phyloP scores from a whole-genome alignment of 2,797 vertebrate genomes.

The Lepilemur septentrionalis region DNA sequence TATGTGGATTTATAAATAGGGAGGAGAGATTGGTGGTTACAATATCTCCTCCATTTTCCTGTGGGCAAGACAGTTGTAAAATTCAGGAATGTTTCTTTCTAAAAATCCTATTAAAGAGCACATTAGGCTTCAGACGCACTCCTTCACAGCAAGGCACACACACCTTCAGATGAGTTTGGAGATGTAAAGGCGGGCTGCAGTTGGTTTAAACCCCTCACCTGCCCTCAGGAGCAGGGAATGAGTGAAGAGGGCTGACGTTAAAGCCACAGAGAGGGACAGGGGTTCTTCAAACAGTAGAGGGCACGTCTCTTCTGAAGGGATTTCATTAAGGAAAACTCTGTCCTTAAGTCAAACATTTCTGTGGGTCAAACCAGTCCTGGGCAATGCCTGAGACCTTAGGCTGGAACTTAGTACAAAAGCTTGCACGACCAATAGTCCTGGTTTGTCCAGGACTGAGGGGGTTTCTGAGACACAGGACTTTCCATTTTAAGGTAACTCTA shows the following conservation, averaged over 20 bases:
- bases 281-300: accelerated
- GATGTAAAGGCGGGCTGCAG: neutral
- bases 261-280: accelerated
- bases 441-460: neutral
- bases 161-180: neutral
- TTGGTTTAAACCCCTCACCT: neutral
- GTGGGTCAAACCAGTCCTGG: neutral
- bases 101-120: neutral
- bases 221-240: neutral
- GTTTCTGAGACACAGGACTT: neutral
- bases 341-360: neutral
- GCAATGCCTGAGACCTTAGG: neutral
- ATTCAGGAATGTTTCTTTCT: neutral
- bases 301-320: neutral
- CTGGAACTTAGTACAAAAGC: neutral
- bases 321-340: neutral
- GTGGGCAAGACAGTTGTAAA: neutral
- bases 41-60: neutral
- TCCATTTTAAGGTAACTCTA: neutral
- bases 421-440: neutral
- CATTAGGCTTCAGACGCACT: neutral
- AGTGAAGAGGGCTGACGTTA: neutral
- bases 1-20: neutral
- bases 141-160: neutral
- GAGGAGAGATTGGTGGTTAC: neutral